Evolutionary conservation across 2,888 invertebrate species (phyloP), one percentile per base, ranked within the genome.

Genomic region (Ceraclea dissimilis): DNA sequence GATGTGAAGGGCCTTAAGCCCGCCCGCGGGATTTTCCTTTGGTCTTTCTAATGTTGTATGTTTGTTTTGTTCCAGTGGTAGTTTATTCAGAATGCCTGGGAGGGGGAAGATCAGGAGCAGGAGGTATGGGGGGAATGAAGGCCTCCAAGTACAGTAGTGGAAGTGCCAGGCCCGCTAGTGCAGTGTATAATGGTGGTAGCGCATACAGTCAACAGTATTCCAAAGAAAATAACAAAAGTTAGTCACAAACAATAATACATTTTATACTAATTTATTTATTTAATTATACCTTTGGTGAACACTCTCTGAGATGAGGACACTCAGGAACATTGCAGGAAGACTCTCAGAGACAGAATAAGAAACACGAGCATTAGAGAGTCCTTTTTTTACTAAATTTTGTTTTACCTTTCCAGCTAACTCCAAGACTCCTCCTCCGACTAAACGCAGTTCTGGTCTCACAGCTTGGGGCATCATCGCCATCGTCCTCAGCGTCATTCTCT

Each of bases 401-500:
- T n/a, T n/a, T n/a, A n/a, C n/a, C n/a, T n/a, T 54, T 54, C 18
- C 31, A 54, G 54, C 54, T 26, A 19, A 33, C 21, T 33, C 39
- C 44, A 55, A 49, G 49, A 46, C 11, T 2, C 18, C 51, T 31
- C 19, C 49, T 16, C 20, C 22, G n/a, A 19, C 19, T 8, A 49
- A 20, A 17, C 8, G 67, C 67, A 75, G 77, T 16, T 63, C 76
- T n/a, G 79, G 79, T 4, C 70, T 83, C 33, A 82, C 84, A 1
- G 85, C 85, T 1, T 85, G 84, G 79, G 84, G 84, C 18, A 79
- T 85, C 22, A 79, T 83, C 11, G 69, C 73, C n/a, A 64, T 82
- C 10, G 68, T 81, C 56, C 66, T 82, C 11, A 70, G 73, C 1
- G 59, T 79, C n/a, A 76, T 81, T 43, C 64, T 80, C 18, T 69